These are phyloP conservation scores for Ptiloglossa arizonensis DNA, from an alignment of 1,140 invertebrate genomes.

Conservation along the genomic window DNA sequence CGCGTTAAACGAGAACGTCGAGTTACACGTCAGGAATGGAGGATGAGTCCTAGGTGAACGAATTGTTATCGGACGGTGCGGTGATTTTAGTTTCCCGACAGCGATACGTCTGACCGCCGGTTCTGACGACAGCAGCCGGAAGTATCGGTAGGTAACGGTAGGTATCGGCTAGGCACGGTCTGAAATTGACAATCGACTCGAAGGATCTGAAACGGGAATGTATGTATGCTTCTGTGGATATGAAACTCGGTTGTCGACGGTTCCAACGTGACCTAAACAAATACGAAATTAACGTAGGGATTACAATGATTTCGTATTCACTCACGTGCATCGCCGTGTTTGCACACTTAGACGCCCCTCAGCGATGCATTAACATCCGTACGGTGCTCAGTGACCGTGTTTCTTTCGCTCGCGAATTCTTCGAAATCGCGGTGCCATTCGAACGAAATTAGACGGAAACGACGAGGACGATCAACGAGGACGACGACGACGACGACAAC, in stretches of 20 bases:
- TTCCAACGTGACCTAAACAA: background rate
- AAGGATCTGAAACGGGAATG: conserved; percentile 25
- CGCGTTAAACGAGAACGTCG: background rate
- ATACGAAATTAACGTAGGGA: background rate
- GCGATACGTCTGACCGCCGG: conserved; percentile 28
- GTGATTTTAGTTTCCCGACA: conserved; percentile 23
- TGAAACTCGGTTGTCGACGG: conserved; percentile 7
- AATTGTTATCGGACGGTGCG: conserved; percentile 10
- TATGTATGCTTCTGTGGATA: background rate
- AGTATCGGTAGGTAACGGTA: conserved; percentile 24
- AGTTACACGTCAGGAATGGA: background rate
- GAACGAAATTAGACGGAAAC: no score
- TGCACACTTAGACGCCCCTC: conserved; percentile 7
- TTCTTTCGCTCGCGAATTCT: background rate
- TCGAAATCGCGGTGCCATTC: no score
- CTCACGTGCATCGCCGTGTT: background rate
- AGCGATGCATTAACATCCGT: conserved; percentile 9
- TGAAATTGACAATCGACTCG: conserved; percentile 37
- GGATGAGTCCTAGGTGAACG: background rate
- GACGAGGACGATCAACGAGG: no score
- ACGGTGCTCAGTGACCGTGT: background rate
- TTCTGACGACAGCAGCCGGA: conserved; percentile 24
- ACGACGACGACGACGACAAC: no score
- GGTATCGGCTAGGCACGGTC: conserved; percentile 1
- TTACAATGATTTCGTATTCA: conserved; percentile 1